These are phyloP conservation scores for Chionodraco myersi DNA, from an alignment of 2,113 vertebrate species.

Conservation along the genomic window DNA sequence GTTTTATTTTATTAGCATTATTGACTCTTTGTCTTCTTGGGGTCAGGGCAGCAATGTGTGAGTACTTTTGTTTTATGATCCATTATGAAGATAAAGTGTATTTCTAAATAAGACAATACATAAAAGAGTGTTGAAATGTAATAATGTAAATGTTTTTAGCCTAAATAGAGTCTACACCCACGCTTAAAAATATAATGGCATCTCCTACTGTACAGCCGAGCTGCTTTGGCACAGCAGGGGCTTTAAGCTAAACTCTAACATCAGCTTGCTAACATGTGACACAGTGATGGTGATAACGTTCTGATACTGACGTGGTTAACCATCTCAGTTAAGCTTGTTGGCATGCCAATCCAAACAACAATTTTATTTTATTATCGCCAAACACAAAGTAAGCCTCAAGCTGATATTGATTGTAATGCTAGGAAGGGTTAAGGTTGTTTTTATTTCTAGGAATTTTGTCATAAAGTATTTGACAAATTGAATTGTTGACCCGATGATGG, in stretches of 20 bases:
- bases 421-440: not conserved
- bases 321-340: not conserved
- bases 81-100: not conserved
- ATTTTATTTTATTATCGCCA: not conserved
- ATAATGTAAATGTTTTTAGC: not conserved
- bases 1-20: no score
- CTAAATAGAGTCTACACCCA: not conserved
- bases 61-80: not conserved
- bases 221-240: not conserved
- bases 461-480: not conserved
- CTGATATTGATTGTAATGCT: not conserved
- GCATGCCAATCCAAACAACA: not conserved
- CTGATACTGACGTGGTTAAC: constrained; percentile 2
- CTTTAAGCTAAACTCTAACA: constrained; percentile 3
- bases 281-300: not conserved
- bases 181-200: no score
- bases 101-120: not conserved
- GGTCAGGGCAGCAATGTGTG: not conserved
- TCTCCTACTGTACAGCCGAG: no score
- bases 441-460: not conserved
- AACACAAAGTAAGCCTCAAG: not conserved
- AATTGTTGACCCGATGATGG: not conserved
- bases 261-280: not conserved
- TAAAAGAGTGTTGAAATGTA: not conserved
- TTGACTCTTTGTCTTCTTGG: not conserved